These are phyloP conservation scores for Caracal caracal DNA, from an alignment of 2,113 vertebrate species.

Conservation along the genomic window DNA sequence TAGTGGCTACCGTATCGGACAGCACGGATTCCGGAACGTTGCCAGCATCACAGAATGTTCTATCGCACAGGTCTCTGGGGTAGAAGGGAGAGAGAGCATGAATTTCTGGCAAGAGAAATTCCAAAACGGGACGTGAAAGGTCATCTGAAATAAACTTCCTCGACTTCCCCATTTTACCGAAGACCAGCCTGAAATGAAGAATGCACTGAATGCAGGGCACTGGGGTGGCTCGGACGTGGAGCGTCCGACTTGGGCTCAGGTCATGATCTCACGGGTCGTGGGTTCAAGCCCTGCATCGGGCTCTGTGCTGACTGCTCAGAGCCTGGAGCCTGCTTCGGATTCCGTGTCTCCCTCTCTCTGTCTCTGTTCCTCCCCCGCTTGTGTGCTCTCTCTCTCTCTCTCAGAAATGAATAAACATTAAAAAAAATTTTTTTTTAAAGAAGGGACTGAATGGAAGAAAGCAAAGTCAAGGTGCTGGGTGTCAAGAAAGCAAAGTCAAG, in stretches of 20 bases:
- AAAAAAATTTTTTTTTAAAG: no score
- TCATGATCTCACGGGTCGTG: no score
- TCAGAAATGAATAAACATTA: no score
- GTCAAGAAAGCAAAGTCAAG: background rate
- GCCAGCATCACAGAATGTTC: background rate
- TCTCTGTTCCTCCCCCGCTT: no score
- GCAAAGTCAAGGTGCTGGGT: background rate
- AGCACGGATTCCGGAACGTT: background rate
- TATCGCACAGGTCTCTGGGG: background rate
- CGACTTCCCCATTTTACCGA: background rate
- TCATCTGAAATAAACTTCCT: background rate
- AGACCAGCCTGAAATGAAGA: background rate
- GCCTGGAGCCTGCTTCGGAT: no score
- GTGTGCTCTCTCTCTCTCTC: rapidly evolving
- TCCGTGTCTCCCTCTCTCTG: no score
- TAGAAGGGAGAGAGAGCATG: background rate
- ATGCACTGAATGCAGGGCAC: rapidly evolving
- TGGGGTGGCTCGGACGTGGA: no score
- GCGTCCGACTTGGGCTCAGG: no score
- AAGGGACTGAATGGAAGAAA: background rate
- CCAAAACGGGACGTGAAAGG: background rate
- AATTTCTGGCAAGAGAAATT: background rate
- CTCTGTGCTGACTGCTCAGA: no score
- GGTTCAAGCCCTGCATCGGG: rapidly evolving
- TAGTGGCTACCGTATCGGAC: background rate